Evolutionary conservation across 2,113 vertebrate genomes (phyloP).

Genomic region (Glaucidium brasilianum): DNA sequence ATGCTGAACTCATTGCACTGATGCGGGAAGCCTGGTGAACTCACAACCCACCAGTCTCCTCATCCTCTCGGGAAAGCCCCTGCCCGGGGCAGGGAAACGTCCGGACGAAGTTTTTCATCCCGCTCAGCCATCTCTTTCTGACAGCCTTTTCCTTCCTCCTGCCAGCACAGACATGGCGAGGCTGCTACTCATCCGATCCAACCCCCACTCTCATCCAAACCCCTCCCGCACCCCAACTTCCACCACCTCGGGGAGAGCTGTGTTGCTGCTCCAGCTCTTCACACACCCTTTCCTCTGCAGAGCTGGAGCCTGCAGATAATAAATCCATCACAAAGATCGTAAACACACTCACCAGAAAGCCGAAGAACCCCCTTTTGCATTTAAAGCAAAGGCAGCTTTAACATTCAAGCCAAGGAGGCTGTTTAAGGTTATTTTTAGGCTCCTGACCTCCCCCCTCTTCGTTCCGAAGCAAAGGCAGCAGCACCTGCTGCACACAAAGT

Average conservation of each 20-base stretch:
- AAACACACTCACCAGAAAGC: background rate
- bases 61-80: background rate
- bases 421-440: background rate
- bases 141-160: background rate
- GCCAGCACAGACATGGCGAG: accelerated
- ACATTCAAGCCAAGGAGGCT: background rate
- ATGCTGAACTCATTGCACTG: accelerated
- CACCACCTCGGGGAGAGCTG: accelerated
- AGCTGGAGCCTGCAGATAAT: background rate
- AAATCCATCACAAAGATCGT: background rate
- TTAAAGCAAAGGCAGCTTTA: background rate
- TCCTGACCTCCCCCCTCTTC: background rate
- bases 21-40: background rate
- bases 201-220: background rate
- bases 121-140: background rate
- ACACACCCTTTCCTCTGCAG: background rate
- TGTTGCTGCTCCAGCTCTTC: background rate
- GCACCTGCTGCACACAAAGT: background rate
- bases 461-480: background rate
- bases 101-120: background rate
- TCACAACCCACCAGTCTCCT: background rate
- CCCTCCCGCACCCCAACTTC: accelerated
- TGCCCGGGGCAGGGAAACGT: background rate
- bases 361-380: background rate
- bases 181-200: accelerated